These are phyloP conservation scores for Pyrocoelia pectoralis DNA, from an alignment of 2,888 invertebrate genomes.

Conservation along the genomic window DNA sequence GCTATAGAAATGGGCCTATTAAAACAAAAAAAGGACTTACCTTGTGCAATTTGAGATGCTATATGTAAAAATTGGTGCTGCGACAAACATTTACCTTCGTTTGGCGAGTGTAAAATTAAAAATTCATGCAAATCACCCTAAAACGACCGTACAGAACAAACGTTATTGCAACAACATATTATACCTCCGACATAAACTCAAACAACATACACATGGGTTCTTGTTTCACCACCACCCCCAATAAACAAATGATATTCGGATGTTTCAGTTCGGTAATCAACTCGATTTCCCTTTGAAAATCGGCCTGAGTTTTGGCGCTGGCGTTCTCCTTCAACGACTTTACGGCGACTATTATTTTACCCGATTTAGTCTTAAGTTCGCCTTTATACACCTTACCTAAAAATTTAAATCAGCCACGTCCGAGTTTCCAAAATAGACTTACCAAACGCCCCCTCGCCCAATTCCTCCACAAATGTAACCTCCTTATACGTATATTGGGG, in stretches of 20 bases:
- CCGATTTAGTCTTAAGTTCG: constrained; percentile 75
- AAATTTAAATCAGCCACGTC: constrained; percentile 12
- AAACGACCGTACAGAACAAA: too few species aligned
- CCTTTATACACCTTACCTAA: constrained; percentile 93
- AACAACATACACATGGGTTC: constrained; percentile 96
- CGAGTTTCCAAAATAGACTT: constrained; percentile 48
- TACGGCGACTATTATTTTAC: constrained; percentile 85
- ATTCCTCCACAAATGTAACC: constrained; percentile 86
- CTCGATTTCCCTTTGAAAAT: constrained; percentile 94
- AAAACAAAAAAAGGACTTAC: constrained; percentile 53
- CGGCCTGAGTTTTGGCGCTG: constrained; percentile 87
- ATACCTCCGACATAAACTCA: constrained; percentile 91
- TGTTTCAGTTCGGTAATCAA: constrained; percentile 93
- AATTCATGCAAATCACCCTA: constrained; percentile 97
- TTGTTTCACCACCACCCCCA: constrained; percentile 89
- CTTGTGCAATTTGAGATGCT: constrained; percentile 84
- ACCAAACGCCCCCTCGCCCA: constrained; percentile 97
- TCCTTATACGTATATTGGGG: constrained; percentile 88
- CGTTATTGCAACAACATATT: neutral
- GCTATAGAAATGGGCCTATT: too few species aligned
- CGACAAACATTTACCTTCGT: constrained; percentile 79
- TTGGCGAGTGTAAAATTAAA: constrained; percentile 88
- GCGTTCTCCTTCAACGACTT: constrained; percentile 95
- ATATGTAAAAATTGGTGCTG: constrained; percentile 89
- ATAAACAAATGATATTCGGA: constrained; percentile 93